Base-by-base conservation (phyloP, 2,888 invertebrate genomes). In the Scelioninae gen. 2 region DNA sequence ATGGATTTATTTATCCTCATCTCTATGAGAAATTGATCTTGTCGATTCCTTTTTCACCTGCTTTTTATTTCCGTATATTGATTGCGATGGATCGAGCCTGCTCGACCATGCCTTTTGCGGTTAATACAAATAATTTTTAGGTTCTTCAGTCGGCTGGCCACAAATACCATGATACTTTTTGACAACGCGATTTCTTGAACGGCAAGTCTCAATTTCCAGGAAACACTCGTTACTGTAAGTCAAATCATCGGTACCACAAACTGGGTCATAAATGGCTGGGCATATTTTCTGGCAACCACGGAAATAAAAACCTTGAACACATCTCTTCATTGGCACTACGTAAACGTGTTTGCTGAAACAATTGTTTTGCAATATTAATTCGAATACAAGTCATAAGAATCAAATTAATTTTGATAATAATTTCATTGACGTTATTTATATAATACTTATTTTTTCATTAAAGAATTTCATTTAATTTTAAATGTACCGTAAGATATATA, bases 191-290 rank as follows among this genome's bases (percentile, higher is more conserved):
- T 92, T 92, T 84, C 94, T 90, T 78, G 94, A 93, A 81, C 94
- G 90, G 85, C 96, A 97, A 81, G 95, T 96, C 87, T 96, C 96
- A 87, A 96, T 93, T 83, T 94, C 93, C 80, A 97, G 87, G 89
- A 96, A 94, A 86, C 97, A 97, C 78, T 93, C 93, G 87, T 97
- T 97, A 82, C 96, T 94, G 89, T 97, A 97, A 0, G 96, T 96
- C 89, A 93, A 94, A 72, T 91, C 91, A 83, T 97, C 96, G 1
- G 93, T 94, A n/a, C 96, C 97, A 85, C 97, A 97, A 4, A 96
- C 94, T 0, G 96, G 96, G 82, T 96, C 95, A 87, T 92, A 96
- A 80, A 94, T 93, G 0, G 93, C 90, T 6, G 95, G 93, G 81
- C 96, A 96, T 78, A 96, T 95, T 80, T 93, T 91, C 48, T 94